phyloP scores from a whole-genome alignment of 2,888 invertebrate genomes.

The Andrena chrysosceles region DNA sequence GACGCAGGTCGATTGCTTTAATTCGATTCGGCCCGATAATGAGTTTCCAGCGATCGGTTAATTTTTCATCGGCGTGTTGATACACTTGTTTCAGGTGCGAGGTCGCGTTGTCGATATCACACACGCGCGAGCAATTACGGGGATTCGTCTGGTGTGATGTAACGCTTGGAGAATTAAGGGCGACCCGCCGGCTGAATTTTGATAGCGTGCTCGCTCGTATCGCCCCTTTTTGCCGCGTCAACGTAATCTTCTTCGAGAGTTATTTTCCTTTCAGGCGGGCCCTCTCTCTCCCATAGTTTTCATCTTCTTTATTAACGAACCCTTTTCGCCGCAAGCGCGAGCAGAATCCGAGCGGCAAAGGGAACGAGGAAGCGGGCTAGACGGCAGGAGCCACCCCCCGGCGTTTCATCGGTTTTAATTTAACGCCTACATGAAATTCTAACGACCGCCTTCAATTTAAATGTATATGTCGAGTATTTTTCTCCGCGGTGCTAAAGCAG shows the following conservation, averaged over 20 bases:
- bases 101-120: background rate
- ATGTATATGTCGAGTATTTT: conserved; percentile 37
- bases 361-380: background rate
- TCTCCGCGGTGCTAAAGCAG: background rate
- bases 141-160: background rate
- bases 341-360: conserved; percentile 29
- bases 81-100: background rate
- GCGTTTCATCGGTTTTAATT: conserved; percentile 48
- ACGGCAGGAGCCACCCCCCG: background rate
- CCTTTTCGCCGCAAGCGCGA: conserved; percentile 31
- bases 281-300: conserved; percentile 23
- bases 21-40: conserved; percentile 6
- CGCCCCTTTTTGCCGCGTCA: conserved; percentile 12
- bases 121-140: background rate
- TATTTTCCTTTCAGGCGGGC: conserved; percentile 26
- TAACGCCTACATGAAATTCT: conserved; percentile 44
- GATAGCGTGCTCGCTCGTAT: background rate
- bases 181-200: conserved; percentile 3
- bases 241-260: conserved; percentile 24
- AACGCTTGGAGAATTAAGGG: conserved; percentile 18
- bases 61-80: conserved; percentile 11
- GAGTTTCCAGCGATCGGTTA: background rate
- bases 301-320: conserved; percentile 49
- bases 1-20: background rate
- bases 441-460: conserved; percentile 48